These are phyloP conservation scores for Laothoe populi DNA, from an alignment of 2,888 invertebrate genomes.

Conservation along the genomic window DNA sequence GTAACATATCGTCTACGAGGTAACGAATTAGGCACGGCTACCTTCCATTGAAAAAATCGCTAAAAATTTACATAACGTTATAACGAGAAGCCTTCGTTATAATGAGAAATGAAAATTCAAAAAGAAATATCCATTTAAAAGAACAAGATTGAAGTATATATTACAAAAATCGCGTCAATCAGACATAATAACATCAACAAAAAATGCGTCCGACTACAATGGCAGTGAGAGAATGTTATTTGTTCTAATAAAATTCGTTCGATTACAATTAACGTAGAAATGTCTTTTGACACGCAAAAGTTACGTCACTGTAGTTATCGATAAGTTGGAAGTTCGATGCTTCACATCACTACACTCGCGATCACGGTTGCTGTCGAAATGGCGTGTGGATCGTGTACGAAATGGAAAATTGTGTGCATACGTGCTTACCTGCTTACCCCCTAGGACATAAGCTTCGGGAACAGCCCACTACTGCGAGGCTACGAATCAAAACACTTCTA, in stretches of 20 bases:
- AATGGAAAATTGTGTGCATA: slow-evolving; percentile 53
- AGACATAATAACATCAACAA: slow-evolving; percentile 14
- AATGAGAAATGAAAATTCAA: slow-evolving; percentile 12
- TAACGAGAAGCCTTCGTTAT: slow-evolving; percentile 1
- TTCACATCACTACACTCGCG: slow-evolving; percentile 6
- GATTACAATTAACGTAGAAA: slow-evolving; percentile 43
- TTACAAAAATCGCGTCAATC: slow-evolving; percentile 15
- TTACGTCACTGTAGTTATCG: slow-evolving; percentile 47
- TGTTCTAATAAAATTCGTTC: slow-evolving; percentile 38
- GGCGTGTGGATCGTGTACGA: slow-evolving; percentile 23
- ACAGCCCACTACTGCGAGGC: slow-evolving; percentile 67
- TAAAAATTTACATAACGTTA: slow-evolving; percentile 17
- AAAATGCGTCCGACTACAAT: slow-evolving; percentile 9
- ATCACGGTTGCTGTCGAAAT: slow-evolving; percentile 23
- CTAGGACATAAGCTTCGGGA: slow-evolving; percentile 61
- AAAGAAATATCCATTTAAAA: slow-evolving; percentile 16
- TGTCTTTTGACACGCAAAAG: slow-evolving; percentile 78
- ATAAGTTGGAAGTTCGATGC: slow-evolving; percentile 32
- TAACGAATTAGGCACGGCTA: slow-evolving; percentile 53
- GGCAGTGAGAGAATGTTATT: slow-evolving; percentile 25
- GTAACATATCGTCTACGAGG: slow-evolving; percentile 41
- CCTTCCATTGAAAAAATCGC: slow-evolving; percentile 31
- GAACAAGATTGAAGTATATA: slow-evolving; percentile 10
- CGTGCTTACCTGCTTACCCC: slow-evolving; percentile 69
- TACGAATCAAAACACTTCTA: slow-evolving; percentile 51